Base-by-base conservation (phyloP, 2,888 invertebrate genomes). In the Arctia plantaginis region DNA sequence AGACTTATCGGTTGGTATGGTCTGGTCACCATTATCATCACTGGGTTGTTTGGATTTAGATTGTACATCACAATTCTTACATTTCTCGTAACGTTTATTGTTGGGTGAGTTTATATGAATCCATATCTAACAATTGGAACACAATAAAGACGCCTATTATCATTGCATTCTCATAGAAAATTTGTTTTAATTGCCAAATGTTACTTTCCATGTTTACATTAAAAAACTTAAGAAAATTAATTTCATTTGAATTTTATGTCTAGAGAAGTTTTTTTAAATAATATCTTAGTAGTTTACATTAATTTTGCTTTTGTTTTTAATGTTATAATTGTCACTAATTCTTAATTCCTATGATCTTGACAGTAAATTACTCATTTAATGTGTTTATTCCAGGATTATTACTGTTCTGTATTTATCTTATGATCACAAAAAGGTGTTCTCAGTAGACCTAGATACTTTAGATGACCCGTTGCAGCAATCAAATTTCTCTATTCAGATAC, bases 381-480 rank as follows among this genome's bases (percentile, higher is more conserved):
- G 27, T 44, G 23, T 70, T 70, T 12, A 30, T 91, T 90, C 65
- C 90, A 95, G 95, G 70, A 84, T 92, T 27, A 72, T 93, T 30
- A 94, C 95, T 76, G 88, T 95, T 72, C 87, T 95, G 30, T 93
- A 94, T 82, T 90, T 93, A 80, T 92, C 88, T 66, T 95, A 93
- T 89, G 94, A 95, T 77, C 87, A 86, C 72, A 95, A 90, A 77
- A 93, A 92, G 73, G 87, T 95, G 85, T 95, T 95, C 78, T 77
- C 92, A 59, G 85, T 90, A 65, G 94, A 95, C 85, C 86, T 95
- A 83, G 95, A 92, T 83, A 92, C 86, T 85, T 88, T 94, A 85
- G 96, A 95, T 87, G 93, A 96, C 86, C 96, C 96, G 30, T 85
- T 96, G 67, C 95, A 95, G 77, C 92, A 93, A 85, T 90, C 91